Evolutionary conservation across 2,113 vertebrate genomes (phyloP).

Genomic region (Potamarius usumacintae): DNA sequence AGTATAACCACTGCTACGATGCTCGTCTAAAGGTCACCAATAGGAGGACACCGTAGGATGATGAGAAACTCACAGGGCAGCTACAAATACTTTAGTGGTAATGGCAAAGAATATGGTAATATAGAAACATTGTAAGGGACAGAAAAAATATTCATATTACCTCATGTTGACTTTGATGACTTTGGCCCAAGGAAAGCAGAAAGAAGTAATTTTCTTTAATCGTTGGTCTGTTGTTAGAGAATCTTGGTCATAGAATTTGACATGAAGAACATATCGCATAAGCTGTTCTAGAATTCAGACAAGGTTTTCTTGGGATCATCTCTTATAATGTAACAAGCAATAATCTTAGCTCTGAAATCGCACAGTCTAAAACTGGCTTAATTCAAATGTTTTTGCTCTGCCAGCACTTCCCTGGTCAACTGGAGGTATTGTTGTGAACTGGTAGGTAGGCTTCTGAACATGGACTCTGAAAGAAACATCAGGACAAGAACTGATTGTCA

Average conservation of each 20-base stretch:
- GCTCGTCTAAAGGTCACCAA: background rate
- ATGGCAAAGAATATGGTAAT: background rate
- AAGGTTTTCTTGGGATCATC: background rate
- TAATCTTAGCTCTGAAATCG: background rate
- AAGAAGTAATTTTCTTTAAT: no score
- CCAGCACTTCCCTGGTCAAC: background rate
- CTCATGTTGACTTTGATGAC: background rate
- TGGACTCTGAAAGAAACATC: background rate
- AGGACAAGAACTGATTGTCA: background rate
- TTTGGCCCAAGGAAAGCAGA: background rate
- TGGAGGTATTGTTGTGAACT: background rate
- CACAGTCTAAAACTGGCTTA: background rate
- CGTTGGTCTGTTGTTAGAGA: no score
- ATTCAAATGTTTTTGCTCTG: background rate
- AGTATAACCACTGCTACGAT: background rate
- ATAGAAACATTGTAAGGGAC: background rate
- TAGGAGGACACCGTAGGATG: background rate
- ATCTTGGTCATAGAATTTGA: background rate
- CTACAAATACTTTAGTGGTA: background rate
- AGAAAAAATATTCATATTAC: background rate
- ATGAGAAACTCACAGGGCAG: background rate
- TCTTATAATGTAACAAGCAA: background rate
- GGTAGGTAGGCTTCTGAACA: background rate
- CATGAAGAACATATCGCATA: background rate
- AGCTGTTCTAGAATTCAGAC: background rate